A percentile compares a stretch with the other conserved stretches of the same genome.
Conservation (phyloP, 1,140 invertebrate species). For the Ceratoteleas bidentatus region DNA sequence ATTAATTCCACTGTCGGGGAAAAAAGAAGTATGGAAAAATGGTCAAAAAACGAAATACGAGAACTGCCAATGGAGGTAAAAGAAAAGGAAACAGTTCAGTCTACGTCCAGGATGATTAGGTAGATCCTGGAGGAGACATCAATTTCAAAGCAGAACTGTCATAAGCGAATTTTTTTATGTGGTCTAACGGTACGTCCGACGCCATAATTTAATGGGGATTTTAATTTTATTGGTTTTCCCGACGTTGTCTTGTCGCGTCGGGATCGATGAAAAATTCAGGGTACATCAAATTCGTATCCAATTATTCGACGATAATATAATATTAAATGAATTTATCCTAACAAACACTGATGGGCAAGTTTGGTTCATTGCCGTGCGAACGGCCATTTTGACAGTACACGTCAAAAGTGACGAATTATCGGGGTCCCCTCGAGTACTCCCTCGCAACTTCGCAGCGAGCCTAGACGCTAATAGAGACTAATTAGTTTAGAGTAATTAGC, state of each 20-base stretch:
- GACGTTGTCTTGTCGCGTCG: too few relatives aligned
- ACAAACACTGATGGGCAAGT: conserved; percentile 19
- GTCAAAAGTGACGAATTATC: conserved; percentile 32
- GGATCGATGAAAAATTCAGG: too few relatives aligned
- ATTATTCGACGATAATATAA: too few relatives aligned
- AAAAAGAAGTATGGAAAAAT: conserved; percentile 15
- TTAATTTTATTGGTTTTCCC: too few relatives aligned
- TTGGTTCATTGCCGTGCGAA: conserved; percentile 24
- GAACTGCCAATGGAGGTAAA: background rate
- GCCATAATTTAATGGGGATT: too few relatives aligned
- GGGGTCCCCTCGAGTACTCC: conserved; percentile 14
- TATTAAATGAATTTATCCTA: conserved; percentile 20
- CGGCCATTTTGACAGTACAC: conserved; percentile 23
- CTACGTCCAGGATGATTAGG: too few relatives aligned
- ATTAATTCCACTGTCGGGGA: conserved; percentile 30
- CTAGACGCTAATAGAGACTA: conserved; percentile 71
- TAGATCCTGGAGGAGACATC: too few relatives aligned
- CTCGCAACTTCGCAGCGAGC: conserved; percentile 20
- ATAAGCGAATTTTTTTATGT: too few relatives aligned
- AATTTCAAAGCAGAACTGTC: too few relatives aligned
- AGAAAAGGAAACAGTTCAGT: background rate
- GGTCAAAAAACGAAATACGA: background rate
- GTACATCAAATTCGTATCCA: too few relatives aligned
- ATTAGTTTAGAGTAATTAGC: conserved; percentile 79
- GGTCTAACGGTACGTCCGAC: too few relatives aligned